Percentiles rank a stretch among this genome's conserved stretches.
Evolutionary conservation across 2,797 vertebrate genomes (phyloP).

Genomic region (Cheirogaleus major): DNA sequence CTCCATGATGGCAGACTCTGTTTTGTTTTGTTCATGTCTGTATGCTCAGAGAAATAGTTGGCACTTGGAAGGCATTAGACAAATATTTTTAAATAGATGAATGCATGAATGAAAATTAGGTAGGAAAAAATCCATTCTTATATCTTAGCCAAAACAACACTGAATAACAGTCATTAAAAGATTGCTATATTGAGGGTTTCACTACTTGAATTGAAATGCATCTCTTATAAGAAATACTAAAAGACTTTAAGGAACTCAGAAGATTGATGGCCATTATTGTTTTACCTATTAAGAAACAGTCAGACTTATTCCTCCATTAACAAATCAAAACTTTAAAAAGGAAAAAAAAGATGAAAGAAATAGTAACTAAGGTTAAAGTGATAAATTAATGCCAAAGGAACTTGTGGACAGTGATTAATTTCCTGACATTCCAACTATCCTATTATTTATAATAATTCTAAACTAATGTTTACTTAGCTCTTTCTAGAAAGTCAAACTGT

Average conservation of each 20-base stretch:
- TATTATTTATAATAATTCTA: conserved; percentile 42
- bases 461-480: not conserved
- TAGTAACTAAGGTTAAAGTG: not conserved
- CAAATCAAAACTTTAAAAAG: not conserved
- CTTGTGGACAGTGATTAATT: conserved; percentile 19
- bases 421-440: not conserved
- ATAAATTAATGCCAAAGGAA: not conserved
- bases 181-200: not conserved
- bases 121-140: not conserved
- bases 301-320: conserved; percentile 29
- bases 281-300: conserved; percentile 24
- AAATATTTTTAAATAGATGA: not conserved
- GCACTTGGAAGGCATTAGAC: not conserved
- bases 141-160: not conserved
- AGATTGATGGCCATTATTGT: not conserved
- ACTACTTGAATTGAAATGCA: not conserved
- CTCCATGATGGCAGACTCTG: rapidly evolving
- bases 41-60: not conserved
- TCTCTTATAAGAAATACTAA: not conserved
- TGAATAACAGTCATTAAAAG: not conserved
- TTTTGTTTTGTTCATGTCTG: not conserved
- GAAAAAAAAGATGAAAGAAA: not conserved
- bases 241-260: not conserved
- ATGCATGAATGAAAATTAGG: not conserved
- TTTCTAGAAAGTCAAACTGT: not conserved